Conservation (phyloP, 2,113 vertebrate genomes). For the Menidia beryllina region DNA sequence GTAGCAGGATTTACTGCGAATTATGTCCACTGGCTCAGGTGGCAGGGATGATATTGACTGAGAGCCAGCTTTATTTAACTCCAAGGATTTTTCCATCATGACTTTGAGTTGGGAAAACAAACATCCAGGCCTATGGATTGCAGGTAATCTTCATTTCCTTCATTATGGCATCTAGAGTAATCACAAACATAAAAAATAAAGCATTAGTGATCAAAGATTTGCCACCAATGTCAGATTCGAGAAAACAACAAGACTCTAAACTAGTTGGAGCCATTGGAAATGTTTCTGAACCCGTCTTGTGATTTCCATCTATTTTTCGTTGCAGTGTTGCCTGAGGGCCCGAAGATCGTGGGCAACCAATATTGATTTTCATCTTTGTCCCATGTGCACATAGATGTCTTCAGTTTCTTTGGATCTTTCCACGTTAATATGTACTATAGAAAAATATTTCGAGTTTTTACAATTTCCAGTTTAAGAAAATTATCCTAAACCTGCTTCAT, state of each 20-base stretch:
- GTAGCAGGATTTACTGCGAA: slow-evolving; percentile 94
- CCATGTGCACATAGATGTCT: too few relatives aligned
- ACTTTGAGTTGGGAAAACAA: slow-evolving; percentile 58
- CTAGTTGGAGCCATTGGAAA: not conserved
- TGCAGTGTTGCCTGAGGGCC: too few relatives aligned
- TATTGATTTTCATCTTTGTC: too few relatives aligned
- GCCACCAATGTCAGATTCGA: not conserved
- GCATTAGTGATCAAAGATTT: slow-evolving; percentile 14
- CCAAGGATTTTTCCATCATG: slow-evolving; percentile 87
- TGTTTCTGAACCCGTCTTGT: too few relatives aligned
- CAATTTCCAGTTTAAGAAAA: too few relatives aligned
- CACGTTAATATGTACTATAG: too few relatives aligned
- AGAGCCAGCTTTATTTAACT: slow-evolving; percentile 92
- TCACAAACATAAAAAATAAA: slow-evolving; percentile 30
- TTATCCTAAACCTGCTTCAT: too few relatives aligned
- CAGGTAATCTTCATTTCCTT: slow-evolving; percentile 83
- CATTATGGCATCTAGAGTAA: slow-evolving; percentile 84
- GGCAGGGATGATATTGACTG: slow-evolving; percentile 93
- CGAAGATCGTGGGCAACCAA: too few relatives aligned
- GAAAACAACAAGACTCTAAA: not conserved
- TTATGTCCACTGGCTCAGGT: slow-evolving; percentile 94
- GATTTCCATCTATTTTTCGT: too few relatives aligned
- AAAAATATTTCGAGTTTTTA: too few relatives aligned
- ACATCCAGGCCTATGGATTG: slow-evolving; percentile 62
- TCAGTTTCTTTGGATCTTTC: too few relatives aligned